Evolutionary conservation across 2,113 vertebrate species (phyloP), one percentile per base, ranked within the genome.

Genomic region (human (Homo sapiens)): DNA sequence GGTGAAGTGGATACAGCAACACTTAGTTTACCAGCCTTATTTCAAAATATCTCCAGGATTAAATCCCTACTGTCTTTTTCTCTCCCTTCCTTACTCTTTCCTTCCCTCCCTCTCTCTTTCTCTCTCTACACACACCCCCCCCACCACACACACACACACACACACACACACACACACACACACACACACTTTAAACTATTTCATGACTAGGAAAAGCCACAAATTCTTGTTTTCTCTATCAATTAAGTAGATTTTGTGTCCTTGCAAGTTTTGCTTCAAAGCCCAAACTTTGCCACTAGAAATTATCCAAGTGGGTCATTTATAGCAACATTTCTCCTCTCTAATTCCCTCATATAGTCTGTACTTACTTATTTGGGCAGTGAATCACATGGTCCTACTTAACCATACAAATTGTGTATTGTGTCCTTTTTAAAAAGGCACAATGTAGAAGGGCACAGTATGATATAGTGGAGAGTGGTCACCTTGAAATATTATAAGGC

Each of bases 11-110:
- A 20, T 66, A 88, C 4, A 83, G 8, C 23, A 94, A 76, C n/a
- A 84, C 70, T 96, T 66, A 93, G 50, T 86, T 93, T 87, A 89
- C 35, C 57, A 89, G 93, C 8, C 45, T 97, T n/a, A 92, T 75
- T 92, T 92, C 25, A 90, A 82, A 96, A 72, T 91, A 76, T 59
- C 52, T 95, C 48, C 35, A 83, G 25, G 38, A 75, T 81, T 90
- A 96, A 70, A 12, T 90, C 73, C 66, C 35, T 72, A 4, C 79
- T 55, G 52, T 6, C 27, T 57, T 55, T 84, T 30, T 50, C 75
- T 59, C 38, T 48, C 11, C 30, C 3, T 57, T 32, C 2, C 20
- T 76, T 30, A 11, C 16, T 50, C 16, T 30, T 10, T 43, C 14
- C 13, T 4, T 70, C 30, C 5, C 18, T 35, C 12, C 4, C 4